Percentiles rank a stretch among this genome's conserved stretches.
Conservation (phyloP, 2,888 invertebrate genomes). For the Endotricha flammealis region DNA sequence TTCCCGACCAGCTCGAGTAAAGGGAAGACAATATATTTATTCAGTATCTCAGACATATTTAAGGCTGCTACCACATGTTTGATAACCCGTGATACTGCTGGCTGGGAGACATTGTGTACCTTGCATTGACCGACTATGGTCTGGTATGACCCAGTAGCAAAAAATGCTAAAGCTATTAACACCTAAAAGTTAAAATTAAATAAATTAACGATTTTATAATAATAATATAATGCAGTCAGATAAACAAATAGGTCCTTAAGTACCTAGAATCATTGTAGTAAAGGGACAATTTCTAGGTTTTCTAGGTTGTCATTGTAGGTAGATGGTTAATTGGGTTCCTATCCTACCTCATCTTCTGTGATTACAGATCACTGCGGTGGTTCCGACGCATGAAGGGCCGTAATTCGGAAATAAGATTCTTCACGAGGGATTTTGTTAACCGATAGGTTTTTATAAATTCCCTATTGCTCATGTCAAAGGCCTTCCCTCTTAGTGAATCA, state of each 20-base stretch:
- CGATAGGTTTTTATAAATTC: constrained; percentile 1
- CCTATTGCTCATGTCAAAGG: too few species aligned
- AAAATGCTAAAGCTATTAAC: constrained; percentile 8
- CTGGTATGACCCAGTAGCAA: constrained; percentile 12
- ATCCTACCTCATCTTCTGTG: constrained; percentile 3
- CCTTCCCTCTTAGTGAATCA: too few species aligned
- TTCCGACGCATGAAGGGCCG: neutral
- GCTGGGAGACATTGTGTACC: constrained; percentile 8
- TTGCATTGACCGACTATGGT: constrained; percentile 6
- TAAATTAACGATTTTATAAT: neutral
- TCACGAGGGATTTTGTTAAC: neutral
- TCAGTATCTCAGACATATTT: neutral
- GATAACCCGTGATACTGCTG: constrained; percentile 5
- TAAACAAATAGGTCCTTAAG: too few species aligned
- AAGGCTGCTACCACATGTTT: constrained; percentile 1
- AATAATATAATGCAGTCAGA: too few species aligned
- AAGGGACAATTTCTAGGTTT: too few species aligned
- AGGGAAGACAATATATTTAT: constrained; percentile 1
- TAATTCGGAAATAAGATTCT: neutral
- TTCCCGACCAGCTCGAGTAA: neutral
- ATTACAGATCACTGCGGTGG: neutral
- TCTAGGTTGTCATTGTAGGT: neutral
- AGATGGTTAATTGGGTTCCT: neutral
- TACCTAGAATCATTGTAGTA: too few species aligned
- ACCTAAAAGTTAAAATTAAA: constrained; percentile 4